Evolutionary conservation across 64 coral and sea anemone genomes (phyloP).

Genomic region (Stichodactyla mertensii): DNA sequence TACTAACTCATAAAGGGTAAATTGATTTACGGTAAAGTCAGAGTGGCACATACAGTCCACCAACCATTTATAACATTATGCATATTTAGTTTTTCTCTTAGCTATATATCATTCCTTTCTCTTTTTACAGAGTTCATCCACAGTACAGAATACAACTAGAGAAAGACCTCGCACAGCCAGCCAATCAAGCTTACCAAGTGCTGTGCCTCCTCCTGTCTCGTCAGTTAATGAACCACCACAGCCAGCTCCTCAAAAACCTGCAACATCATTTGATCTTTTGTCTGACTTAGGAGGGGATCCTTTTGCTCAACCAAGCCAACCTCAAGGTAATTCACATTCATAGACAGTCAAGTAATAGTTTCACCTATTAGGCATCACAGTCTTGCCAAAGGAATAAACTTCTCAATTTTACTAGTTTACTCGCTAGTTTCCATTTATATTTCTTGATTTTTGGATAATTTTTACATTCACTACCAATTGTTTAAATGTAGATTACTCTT

Average conservation of each 20-base stretch:
- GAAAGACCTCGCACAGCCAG: conserved; percentile 84
- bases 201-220: conserved; percentile 38
- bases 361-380: no score
- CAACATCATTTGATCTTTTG: conserved; percentile 67
- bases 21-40: no score
- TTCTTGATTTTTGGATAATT: no score
- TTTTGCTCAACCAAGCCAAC: conserved; percentile 72
- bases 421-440: no score
- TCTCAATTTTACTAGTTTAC: no score
- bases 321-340: conserved; percentile 20
- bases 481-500: no score
- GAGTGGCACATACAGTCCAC: no score
- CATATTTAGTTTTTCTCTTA: no score
- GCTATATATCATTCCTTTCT: background rate
- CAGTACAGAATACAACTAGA: conserved; percentile 35
- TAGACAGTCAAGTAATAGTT: background rate
- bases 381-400: no score
- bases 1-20: no score
- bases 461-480: no score
- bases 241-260: conserved; percentile 42
- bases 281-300: conserved; percentile 93
- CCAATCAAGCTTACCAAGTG: conserved; percentile 46
- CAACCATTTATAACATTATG: no score
- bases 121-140: conserved; percentile 7
- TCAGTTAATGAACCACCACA: conserved; percentile 23